phyloP scores from a whole-genome alignment of 2,113 vertebrate species.

The Mus spicilegus region DNA sequence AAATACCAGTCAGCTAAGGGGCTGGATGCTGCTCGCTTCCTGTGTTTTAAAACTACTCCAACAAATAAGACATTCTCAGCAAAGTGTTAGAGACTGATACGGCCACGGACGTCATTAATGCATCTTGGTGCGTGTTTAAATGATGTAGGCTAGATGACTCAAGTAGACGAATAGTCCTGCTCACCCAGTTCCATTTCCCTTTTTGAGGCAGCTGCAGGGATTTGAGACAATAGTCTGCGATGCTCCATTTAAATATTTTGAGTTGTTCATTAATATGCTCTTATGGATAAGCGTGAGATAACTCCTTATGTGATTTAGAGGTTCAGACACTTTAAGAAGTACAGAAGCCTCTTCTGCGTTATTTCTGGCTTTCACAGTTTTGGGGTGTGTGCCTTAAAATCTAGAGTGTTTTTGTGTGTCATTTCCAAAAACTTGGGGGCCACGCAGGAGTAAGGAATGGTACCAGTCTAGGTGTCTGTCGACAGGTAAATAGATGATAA shows the following conservation, averaged over 20 bases:
- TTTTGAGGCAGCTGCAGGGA: constrained; percentile 61
- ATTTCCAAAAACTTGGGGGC: constrained; percentile 46
- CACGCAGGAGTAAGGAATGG: neutral
- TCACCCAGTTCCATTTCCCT: constrained; percentile 57
- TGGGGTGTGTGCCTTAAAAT: neutral
- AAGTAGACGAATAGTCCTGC: constrained; percentile 22
- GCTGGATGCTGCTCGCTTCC: neutral
- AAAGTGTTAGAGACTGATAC: constrained; percentile 1
- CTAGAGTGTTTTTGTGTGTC: constrained; percentile 9
- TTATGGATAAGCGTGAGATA: constrained; percentile 36
- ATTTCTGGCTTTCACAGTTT: neutral
- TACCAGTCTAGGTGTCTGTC: no score
- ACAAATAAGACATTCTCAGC: neutral
- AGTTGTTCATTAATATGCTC: constrained; percentile 40
- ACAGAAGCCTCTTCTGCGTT: neutral
- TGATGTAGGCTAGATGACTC: constrained; percentile 30
- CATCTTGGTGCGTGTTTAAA: constrained; percentile 23
- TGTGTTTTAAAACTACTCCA: neutral
- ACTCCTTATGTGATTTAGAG: constrained; percentile 22
- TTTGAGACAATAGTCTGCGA: neutral
- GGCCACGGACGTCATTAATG: neutral
- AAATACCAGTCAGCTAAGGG: constrained; percentile 36
- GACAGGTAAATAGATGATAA: neutral
- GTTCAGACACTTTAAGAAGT: constrained; percentile 28
- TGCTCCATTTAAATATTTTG: constrained; percentile 33